A percentile compares a stretch with the other conserved stretches of the same genome.
Evolutionary conservation across 2,888 invertebrate genomes (phyloP).

Genomic region (Microchrysa polita): DNA sequence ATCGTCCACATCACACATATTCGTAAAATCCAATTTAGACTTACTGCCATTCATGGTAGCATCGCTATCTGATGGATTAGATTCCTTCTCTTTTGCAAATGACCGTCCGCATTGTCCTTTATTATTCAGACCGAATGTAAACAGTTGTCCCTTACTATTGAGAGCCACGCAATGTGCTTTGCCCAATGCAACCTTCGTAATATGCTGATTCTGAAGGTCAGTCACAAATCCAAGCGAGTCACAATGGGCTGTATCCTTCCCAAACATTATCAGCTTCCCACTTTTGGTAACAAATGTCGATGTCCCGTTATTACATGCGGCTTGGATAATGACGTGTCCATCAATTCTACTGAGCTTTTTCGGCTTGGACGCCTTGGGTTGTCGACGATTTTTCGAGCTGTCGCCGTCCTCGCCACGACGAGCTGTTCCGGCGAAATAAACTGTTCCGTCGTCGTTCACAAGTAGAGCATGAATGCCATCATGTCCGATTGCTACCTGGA

Average conservation of each 20-base stretch:
- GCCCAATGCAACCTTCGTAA: conserved; percentile 84
- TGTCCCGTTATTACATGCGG: conserved; percentile 94
- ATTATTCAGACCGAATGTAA: conserved; percentile 97
- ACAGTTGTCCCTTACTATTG: conserved; percentile 88
- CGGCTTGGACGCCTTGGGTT: conserved; percentile 90
- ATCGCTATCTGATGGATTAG: conserved; percentile 57
- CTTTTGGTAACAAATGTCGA: conserved; percentile 91
- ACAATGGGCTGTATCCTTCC: conserved; percentile 90
- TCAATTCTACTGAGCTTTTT: conserved; percentile 93
- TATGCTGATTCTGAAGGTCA: conserved; percentile 77
- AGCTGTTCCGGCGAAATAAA: conserved; percentile 87
- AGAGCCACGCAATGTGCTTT: conserved; percentile 96
- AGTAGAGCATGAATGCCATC: conserved; percentile 92
- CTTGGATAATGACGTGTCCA: conserved; percentile 81
- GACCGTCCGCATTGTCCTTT: conserved; percentile 97
- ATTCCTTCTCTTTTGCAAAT: conserved; percentile 72
- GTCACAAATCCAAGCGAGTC: conserved; percentile 79
- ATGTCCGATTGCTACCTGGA: conserved; percentile 88
- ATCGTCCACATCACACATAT: conserved; percentile 67
- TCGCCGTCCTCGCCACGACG: conserved; percentile 95
- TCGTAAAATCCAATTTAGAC: conserved; percentile 61
- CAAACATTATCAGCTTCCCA: conserved; percentile 92
- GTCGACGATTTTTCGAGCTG: conserved; percentile 78
- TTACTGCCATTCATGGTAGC: conserved; percentile 45
- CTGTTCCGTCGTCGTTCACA: conserved; percentile 91